Evolutionary conservation across 2,888 invertebrate genomes (phyloP), one percentile per base, ranked within the genome.

Genomic region (Formica aserva): DNA sequence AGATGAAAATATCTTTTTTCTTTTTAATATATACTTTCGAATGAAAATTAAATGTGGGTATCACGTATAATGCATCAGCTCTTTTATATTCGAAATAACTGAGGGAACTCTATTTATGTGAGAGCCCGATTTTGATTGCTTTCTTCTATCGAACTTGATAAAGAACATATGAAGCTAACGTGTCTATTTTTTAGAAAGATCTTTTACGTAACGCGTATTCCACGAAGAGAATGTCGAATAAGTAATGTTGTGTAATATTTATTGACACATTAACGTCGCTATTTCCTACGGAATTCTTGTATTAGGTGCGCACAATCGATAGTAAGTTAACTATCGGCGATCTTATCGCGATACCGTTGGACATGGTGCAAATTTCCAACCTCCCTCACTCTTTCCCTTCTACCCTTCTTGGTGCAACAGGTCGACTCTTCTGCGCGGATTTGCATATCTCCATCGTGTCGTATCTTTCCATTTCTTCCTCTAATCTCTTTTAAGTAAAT

Each of bases 381-480:
- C 9, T 38, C 38, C 32, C 15, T 45, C 66, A 11, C 11, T 22
- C 55, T 38, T 15, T 22, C 38, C 13, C 6, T 18, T 60, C 63
- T 78, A 62, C 1, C 72, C 62, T 60, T 38, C 62, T 60, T 76
- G 84, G 76, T 83, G 88, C 89, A 89, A 89, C 85, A 87, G 88
- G 89, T 88, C 87, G 60, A 62, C 84, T 65, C 67, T 63, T 63
- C n/a, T 63, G 45, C 52, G 26, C 55, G 8, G 57, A 89, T 87
- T 87, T 87, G 88, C 85, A 89, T 89, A 81, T 76, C 65, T 74
- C 32, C 62, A 48, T 26, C 32, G 32, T 32, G n/a, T 63, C 41
- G 67, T 35, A 71, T 76, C 55, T 81, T 72, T 66, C 67, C 78
- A 65, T 57, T 71, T 87, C 80, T 81, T 67, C 63, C 60, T 87